Base-by-base conservation (phyloP, 1,140 invertebrate species). In the Plodia interpunctella region DNA sequence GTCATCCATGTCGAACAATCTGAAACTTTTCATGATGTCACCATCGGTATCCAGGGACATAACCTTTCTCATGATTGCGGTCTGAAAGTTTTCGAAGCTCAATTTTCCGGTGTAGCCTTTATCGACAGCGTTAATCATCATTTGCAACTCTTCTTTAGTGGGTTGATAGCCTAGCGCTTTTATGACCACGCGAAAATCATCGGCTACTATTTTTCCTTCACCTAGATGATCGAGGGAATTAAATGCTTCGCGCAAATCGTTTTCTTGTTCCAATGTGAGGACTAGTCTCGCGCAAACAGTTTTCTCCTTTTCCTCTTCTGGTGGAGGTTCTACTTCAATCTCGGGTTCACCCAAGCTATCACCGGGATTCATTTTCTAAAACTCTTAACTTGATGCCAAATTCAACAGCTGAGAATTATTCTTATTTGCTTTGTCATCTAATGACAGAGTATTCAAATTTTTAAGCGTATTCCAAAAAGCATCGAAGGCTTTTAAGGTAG, bases 81-180 rank as follows among this genome's bases (percentile, higher is more conserved):
- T 87, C 62, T 85, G 70, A 25, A 89, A 89, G 35, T 85, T 87
- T 51, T 89, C 83, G 55, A 81, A 89, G 60, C 80, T 87, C n/a
- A 89, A 63, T 57, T 80, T 85, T 1, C 87, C 87, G 0, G 80
- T 78, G 19, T 78, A 68, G 0, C 74, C 82, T 54, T 85, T 87
- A 54, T 89, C 87, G 0, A 89, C 84, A 0, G 62, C 78, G 28
- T 68, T 78, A 11, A 89, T 73, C 79, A 89, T 88, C 5, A 76
- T 69, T 25, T 82, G 76, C 2, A 89, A 70, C 57, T 89, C 87
- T 54, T 87, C 84, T 59, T 86, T 83, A 0, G 84, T 83, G 21
- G 87, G 87, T 72, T 87, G 82, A 58, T 87, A 87, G 2, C 87
- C 84, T 55, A 89, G 60, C 58, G 86, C 86, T 75, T 89, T 89